A percentile compares a stretch with the other conserved stretches of the same genome.
These are phyloP conservation scores for Sminthurinus signatus DNA, from an alignment of 1,140 invertebrate genomes.

Conservation along the genomic window DNA sequence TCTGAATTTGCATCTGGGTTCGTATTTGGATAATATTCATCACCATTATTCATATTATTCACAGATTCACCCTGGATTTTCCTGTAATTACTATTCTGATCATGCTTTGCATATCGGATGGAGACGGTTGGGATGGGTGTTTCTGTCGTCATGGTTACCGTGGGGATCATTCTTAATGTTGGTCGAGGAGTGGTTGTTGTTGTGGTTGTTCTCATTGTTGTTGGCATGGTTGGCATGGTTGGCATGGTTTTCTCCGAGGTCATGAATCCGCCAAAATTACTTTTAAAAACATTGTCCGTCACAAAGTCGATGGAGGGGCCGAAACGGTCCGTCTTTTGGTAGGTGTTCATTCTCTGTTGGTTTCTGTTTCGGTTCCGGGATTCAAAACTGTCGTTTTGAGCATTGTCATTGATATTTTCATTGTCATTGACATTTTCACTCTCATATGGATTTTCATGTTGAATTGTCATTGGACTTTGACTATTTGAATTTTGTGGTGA, in stretches of 20 bases:
- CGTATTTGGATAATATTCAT: no score
- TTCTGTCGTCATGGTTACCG: no score
- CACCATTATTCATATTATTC: no score
- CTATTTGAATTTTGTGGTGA: no score
- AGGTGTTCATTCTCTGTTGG: no score
- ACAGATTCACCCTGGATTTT: no score
- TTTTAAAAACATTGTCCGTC: slow-evolving; percentile 34
- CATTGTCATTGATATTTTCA: background rate
- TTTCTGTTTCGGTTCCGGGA: no score
- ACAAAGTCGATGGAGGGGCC: slow-evolving; percentile 30
- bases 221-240: background rate
- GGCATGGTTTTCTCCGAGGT: background rate
- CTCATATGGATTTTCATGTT: background rate
- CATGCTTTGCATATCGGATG: background rate
- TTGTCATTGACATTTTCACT: background rate
- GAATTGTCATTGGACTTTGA: no score
- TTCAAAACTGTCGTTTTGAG: no score
- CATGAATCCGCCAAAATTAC: background rate
- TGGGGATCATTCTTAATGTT: no score
- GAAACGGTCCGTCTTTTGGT: slow-evolving; percentile 24
- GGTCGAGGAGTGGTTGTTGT: background rate
- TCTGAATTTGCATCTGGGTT: no score
- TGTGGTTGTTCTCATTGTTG: background rate
- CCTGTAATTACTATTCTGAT: no score
- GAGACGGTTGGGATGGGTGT: background rate